A percentile compares a stretch with the other conserved stretches of the same genome.
Conservation (phyloP, 2,113 vertebrate genomes). For the Brachyistius frenatus region DNA sequence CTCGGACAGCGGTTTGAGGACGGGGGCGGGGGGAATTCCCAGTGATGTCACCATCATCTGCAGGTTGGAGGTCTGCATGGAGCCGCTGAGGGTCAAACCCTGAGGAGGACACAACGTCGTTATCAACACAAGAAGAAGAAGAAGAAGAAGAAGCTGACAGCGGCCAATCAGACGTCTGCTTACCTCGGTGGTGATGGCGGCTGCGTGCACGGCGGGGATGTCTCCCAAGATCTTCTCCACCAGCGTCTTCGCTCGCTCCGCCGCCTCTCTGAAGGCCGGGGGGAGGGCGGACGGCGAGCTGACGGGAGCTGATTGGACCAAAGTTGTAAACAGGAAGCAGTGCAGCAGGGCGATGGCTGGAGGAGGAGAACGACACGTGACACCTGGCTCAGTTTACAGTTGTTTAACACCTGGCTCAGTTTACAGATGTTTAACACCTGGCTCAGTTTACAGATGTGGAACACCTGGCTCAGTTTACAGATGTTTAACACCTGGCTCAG, state of each 20-base stretch:
- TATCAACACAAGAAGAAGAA: neutral
- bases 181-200: slow-evolving; percentile 50
- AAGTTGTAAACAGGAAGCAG: slow-evolving; percentile 44
- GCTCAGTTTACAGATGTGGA: neutral
- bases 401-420: neutral
- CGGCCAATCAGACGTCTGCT: neutral
- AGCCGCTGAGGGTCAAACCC: slow-evolving; percentile 62
- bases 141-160: neutral
- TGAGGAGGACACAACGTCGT: slow-evolving; percentile 16
- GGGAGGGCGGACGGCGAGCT: neutral
- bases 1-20: slow-evolving; percentile 62
- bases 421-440: neutral
- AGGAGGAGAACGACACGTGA: neutral
- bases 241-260: slow-evolving; percentile 81
- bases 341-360: slow-evolving; percentile 56
- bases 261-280: slow-evolving; percentile 70
- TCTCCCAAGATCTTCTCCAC: slow-evolving; percentile 83
- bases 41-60: slow-evolving; percentile 58
- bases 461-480: too few species aligned
- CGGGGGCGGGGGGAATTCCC: slow-evolving; percentile 56
- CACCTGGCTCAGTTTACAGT: neutral
- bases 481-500: neutral
- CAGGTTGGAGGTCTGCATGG: slow-evolving; percentile 46
- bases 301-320: slow-evolving; percentile 63
- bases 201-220: slow-evolving; percentile 53